phyloP scores from a whole-genome alignment of 2,797 vertebrate species.

The Harpagifer antarcticus region DNA sequence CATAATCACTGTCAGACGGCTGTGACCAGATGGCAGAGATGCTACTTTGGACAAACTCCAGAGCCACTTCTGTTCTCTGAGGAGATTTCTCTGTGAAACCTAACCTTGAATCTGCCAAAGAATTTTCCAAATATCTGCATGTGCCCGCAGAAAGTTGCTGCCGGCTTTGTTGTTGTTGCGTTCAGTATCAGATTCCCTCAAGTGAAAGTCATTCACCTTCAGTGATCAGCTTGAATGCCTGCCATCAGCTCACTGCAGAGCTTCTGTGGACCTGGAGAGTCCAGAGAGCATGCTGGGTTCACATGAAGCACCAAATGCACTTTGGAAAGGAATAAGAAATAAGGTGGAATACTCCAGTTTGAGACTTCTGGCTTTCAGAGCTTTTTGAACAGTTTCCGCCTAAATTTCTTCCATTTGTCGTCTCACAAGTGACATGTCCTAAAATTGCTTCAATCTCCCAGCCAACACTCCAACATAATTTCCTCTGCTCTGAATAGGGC shows the following conservation, averaged over 20 bases:
- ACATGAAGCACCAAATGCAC: constrained; percentile 24
- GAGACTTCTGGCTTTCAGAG: constrained; percentile 26
- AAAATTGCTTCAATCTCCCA: constrained; percentile 17
- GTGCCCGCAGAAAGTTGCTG: constrained; percentile 50
- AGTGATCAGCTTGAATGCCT: constrained; percentile 60
- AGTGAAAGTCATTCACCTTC: constrained; percentile 66
- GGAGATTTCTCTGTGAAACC: constrained; percentile 63
- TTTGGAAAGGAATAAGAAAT: constrained; percentile 12
- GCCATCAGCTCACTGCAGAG: constrained; percentile 47
- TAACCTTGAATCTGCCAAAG: constrained; percentile 74
- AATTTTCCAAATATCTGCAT: constrained; percentile 46
- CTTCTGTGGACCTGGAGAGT: constrained; percentile 33
- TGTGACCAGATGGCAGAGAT: constrained; percentile 80
- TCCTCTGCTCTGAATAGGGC: constrained; percentile 26
- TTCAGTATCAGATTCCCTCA: constrained; percentile 52
- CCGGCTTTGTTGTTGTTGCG: constrained; percentile 57
- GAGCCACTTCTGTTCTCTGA: constrained; percentile 67
- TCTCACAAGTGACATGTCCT: constrained; percentile 19
- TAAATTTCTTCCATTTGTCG: constrained; percentile 40
- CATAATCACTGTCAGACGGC: constrained; percentile 70
- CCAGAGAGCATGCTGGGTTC: constrained; percentile 21
- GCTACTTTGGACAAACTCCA: constrained; percentile 75
- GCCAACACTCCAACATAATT: constrained; percentile 22
- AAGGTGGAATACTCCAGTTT: constrained; percentile 15
- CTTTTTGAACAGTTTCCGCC: constrained; percentile 38